These are phyloP conservation scores for Triops longicaudatus DNA, from an alignment of 1,140 invertebrate genomes.

Conservation along the genomic window DNA sequence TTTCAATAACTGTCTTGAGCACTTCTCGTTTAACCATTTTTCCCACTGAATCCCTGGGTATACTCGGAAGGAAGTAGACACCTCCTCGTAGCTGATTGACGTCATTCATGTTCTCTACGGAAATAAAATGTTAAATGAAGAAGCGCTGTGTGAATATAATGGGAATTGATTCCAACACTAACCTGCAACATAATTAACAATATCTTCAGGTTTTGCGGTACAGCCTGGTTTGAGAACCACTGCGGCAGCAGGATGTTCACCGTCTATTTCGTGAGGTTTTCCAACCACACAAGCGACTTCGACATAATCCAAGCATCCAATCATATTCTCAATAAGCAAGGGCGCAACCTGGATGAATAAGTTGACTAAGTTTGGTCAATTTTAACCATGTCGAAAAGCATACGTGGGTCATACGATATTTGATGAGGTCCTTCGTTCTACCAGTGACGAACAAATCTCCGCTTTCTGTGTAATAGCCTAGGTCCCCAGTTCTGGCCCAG, in stretches of 20 bases:
- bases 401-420: slow-evolving; percentile 29
- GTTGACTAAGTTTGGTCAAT: no score
- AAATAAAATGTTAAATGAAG: background rate
- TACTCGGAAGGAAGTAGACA: background rate
- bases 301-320: slow-evolving; percentile 38
- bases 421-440: slow-evolving; percentile 32
- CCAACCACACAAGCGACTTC: slow-evolving; percentile 42
- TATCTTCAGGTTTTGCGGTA: slow-evolving; percentile 20
- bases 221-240: slow-evolving; percentile 26
- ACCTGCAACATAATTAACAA: slow-evolving; percentile 26
- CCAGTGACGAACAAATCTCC: slow-evolving; percentile 32
- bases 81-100: slow-evolving; percentile 10
- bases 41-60: slow-evolving; percentile 1
- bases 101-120: background rate
- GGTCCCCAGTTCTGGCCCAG: slow-evolving; percentile 46
- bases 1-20: background rate
- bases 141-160: background rate
- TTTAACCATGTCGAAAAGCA: background rate
- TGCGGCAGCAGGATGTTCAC: slow-evolving; percentile 37
- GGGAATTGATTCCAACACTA: background rate
- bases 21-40: slow-evolving; percentile 17
- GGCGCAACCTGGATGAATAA: slow-evolving; percentile 22
- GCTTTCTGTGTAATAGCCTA: slow-evolving; percentile 36
- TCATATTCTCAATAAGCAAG: slow-evolving; percentile 30
- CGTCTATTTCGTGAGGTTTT: slow-evolving; percentile 40